Conservation (phyloP, 2,888 invertebrate species). For the Cremastinae sp. region DNA sequence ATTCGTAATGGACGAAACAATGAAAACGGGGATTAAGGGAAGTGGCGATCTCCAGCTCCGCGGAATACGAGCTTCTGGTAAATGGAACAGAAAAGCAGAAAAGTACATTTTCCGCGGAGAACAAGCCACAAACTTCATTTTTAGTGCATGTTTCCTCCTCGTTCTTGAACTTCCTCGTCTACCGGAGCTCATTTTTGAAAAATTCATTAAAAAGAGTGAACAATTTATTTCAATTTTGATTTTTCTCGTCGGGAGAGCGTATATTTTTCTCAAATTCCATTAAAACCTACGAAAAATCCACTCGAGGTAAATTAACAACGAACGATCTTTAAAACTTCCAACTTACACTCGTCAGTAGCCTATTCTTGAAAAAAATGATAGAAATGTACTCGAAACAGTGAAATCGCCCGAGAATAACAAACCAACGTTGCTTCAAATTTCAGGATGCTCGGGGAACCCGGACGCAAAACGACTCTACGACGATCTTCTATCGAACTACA, state of each 20-base stretch:
- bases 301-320: too few relatives aligned
- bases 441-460: conserved; percentile 93
- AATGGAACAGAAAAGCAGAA: conserved; percentile 20
- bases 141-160: conserved; percentile 2
- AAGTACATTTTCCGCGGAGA: conserved; percentile 7
- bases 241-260: too few relatives aligned
- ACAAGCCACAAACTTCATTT: conserved; percentile 36
- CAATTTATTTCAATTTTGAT: background rate
- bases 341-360: too few relatives aligned
- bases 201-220: background rate
- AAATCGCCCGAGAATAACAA: background rate
- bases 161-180: too few relatives aligned
- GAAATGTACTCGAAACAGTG: too few relatives aligned
- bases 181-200: background rate
- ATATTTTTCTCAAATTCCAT: too few relatives aligned
- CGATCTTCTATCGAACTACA: conserved; percentile 92
- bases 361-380: too few relatives aligned
- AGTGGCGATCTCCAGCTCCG: conserved; percentile 52
- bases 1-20: conserved; percentile 45
- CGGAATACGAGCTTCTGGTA: conserved; percentile 18
- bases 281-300: too few relatives aligned
- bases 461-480: conserved; percentile 94
- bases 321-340: too few relatives aligned
- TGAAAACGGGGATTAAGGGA: conserved; percentile 54
- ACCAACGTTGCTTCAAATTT: conserved; percentile 65